phyloP scores from a whole-genome alignment of 2,113 vertebrate species.

The Struthio camelus region DNA sequence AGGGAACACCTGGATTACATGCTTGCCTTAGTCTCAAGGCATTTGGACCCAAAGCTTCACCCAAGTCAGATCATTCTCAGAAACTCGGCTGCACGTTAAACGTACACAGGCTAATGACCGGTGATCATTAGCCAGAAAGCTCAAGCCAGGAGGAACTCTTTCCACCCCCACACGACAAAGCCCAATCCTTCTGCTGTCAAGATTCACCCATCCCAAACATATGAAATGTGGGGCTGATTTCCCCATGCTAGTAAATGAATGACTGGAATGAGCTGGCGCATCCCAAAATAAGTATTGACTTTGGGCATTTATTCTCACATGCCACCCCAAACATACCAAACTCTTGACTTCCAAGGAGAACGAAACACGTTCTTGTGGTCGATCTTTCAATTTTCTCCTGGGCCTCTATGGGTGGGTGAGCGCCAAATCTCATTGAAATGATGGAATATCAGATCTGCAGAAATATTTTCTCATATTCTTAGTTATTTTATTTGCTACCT shows the following conservation, averaged over 20 bases:
- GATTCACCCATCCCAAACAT: not conserved
- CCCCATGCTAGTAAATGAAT: not conserved
- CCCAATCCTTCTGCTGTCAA: not conserved
- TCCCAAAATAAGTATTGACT: not conserved
- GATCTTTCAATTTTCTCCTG: not conserved
- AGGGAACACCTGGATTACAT: not conserved
- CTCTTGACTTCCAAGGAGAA: not conserved
- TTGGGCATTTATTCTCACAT: not conserved
- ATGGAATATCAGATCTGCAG: not conserved
- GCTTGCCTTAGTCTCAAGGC: not conserved
- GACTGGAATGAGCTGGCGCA: not conserved
- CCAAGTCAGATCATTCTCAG: not conserved
- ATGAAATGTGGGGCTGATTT: not conserved
- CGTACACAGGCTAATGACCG: fast-evolving
- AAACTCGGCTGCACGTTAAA: not conserved
- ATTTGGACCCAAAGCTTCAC: too few species aligned
- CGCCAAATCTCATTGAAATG: not conserved
- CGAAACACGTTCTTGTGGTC: not conserved
- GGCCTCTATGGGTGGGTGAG: not conserved
- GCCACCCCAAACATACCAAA: not conserved
- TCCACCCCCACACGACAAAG: not conserved
- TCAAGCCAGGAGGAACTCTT: not conserved
- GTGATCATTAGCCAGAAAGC: not conserved
- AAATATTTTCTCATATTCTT: not conserved
- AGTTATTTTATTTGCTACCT: not conserved